These are phyloP conservation scores for Periparus ater DNA, from an alignment of 2,797 vertebrate genomes.

Conservation along the genomic window DNA sequence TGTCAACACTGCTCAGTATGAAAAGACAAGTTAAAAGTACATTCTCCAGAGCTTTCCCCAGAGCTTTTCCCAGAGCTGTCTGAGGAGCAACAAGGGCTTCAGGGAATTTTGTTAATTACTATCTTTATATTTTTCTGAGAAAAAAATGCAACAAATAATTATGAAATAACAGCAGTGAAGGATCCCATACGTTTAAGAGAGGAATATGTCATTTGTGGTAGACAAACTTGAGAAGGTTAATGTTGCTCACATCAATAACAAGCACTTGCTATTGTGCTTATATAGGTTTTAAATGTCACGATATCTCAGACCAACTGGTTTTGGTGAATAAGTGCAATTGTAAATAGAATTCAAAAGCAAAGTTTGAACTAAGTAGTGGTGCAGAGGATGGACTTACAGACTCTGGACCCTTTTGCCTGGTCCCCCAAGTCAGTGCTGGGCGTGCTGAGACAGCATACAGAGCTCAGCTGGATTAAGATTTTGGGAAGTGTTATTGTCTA, in stretches of 20 bases:
- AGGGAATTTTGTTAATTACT: neutral
- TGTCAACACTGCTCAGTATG: neutral
- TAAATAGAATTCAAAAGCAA: neutral
- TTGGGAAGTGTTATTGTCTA: neutral
- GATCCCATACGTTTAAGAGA: neutral
- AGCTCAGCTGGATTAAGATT: neutral
- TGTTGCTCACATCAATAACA: neutral
- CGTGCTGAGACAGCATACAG: neutral
- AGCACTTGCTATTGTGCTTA: neutral
- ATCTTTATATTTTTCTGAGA: neutral
- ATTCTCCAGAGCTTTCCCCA: neutral
- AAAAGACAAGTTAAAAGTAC: neutral
- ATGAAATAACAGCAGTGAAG: neutral
- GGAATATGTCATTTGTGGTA: neutral
- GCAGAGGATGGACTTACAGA: neutral
- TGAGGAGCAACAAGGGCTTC: neutral
- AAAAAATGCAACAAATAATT: conserved; percentile 1
- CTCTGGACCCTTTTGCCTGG: neutral
- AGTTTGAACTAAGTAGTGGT: neutral
- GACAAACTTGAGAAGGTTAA: neutral
- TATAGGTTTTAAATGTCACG: neutral
- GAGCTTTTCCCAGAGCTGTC: neutral
- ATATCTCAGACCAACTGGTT: neutral
- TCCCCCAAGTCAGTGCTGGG: neutral
- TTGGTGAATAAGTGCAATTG: neutral